Percentiles rank a stretch among this genome's conserved stretches.
These are phyloP conservation scores for Panagrolaimus sp. DNA, from an alignment of 1,140 invertebrate species.

Conservation along the genomic window DNA sequence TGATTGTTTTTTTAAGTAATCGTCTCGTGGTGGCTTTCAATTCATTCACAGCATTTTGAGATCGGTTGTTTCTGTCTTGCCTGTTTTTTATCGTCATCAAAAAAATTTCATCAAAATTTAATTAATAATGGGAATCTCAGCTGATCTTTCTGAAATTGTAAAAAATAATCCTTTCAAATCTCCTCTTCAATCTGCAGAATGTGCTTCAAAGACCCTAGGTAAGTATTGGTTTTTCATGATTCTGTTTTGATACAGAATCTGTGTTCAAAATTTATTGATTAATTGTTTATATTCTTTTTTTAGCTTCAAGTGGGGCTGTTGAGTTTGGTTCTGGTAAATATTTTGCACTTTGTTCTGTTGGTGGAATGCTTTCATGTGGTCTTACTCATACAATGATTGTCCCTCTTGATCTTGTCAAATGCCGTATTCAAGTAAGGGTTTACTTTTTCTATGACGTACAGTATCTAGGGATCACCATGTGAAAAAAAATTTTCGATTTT, in stretches of 20 bases:
- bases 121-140: constrained; percentile 20
- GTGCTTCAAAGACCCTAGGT: not conserved
- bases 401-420: constrained; percentile 96
- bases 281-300: constrained; percentile 4
- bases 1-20: no score
- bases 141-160: constrained; percentile 13
- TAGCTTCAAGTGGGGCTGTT: constrained; percentile 23
- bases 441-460: no score
- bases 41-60: no score
- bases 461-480: no score
- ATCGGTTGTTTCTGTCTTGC: no score
- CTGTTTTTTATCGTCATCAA: no score
- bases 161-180: constrained; percentile 20
- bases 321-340: constrained; percentile 82
- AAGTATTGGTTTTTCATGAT: not conserved
- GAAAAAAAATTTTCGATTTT: no score
- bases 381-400: constrained; percentile 77
- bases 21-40: no score
- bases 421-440: constrained; percentile 83
- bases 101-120: no score
- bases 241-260: not conserved
- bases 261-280: no score
- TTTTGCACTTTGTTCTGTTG: constrained; percentile 81
- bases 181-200: constrained; percentile 4
- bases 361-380: constrained; percentile 91